phyloP scores from a whole-genome alignment of 2,113 vertebrate species.

The Nycticorax nycticorax region DNA sequence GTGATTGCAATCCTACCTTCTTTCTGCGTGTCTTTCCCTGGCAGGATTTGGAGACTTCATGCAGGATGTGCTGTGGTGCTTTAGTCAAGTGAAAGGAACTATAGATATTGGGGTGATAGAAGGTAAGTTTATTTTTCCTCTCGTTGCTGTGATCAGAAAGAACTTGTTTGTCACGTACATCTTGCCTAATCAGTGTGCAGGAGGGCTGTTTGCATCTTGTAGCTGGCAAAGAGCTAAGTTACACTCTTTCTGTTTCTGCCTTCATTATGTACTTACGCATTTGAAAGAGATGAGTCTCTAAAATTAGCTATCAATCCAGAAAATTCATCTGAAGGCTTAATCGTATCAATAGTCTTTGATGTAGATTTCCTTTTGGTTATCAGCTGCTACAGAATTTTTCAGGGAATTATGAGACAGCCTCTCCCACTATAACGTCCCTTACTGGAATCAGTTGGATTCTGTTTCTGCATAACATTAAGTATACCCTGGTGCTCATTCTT shows the following conservation, averaged over 20 bases:
- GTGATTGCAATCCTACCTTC: neutral
- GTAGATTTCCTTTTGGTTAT: neutral
- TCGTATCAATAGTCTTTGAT: neutral
- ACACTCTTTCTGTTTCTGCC: neutral
- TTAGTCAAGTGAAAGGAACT: constrained; percentile 76
- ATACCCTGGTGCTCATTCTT: neutral
- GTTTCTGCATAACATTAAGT: neutral
- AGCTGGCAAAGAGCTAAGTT: neutral
- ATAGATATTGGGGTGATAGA: constrained; percentile 67
- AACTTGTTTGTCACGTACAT: neutral
- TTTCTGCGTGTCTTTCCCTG: constrained; percentile 2
- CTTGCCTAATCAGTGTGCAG: neutral
- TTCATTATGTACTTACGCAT: neutral
- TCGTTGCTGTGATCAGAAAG: neutral
- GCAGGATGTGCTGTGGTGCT: constrained; percentile 78
- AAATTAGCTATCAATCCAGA: neutral
- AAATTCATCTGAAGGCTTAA: neutral
- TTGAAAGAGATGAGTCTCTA: neutral
- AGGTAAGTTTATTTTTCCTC: constrained; percentile 64
- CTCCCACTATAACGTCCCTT: neutral
- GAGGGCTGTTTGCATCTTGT: accelerated
- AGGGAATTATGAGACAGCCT: neutral
- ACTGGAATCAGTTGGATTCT: neutral
- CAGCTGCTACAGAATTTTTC: neutral
- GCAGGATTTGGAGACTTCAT: constrained; percentile 71